A percentile compares a stretch with the other conserved stretches of the same genome.
Conservation (phyloP, 2,797 vertebrate genomes). For the Cryptoprocta ferox region DNA sequence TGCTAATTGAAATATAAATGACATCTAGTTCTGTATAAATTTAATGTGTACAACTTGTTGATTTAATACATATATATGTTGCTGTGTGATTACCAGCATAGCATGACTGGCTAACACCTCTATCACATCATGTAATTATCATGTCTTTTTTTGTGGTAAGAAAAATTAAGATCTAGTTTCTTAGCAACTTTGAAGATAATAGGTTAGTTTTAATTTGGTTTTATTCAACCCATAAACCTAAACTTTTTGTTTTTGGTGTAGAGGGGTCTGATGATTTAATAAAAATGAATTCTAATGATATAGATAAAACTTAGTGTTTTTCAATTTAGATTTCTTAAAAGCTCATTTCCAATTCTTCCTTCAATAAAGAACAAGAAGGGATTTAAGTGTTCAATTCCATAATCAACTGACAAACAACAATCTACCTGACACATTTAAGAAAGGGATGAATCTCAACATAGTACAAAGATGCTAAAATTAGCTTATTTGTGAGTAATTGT, state of each 20-base stretch:
- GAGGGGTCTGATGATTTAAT: background rate
- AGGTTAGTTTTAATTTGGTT: background rate
- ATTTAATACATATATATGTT: background rate
- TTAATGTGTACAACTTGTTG: background rate
- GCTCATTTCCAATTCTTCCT: background rate
- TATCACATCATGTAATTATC: background rate
- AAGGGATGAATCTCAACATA: background rate
- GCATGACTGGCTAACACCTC: background rate
- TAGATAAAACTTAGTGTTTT: background rate
- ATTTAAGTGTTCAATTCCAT: background rate
- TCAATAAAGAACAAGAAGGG: background rate
- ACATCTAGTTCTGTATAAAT: background rate
- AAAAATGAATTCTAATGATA: background rate
- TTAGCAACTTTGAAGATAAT: background rate
- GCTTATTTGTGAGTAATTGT: background rate
- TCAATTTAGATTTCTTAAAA: constrained; percentile 13
- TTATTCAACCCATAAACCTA: background rate
- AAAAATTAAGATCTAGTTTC: background rate
- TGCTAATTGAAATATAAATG: background rate
- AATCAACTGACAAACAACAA: background rate
- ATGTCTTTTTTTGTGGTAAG: background rate
- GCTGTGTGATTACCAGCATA: background rate
- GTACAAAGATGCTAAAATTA: constrained; percentile 12
- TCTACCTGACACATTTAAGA: background rate
- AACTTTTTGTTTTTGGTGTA: background rate